Percentiles rank a stretch among this genome's conserved stretches.
Evolutionary conservation across 2,113 vertebrate species (phyloP).

Genomic region (Heteronetta atricapilla): DNA sequence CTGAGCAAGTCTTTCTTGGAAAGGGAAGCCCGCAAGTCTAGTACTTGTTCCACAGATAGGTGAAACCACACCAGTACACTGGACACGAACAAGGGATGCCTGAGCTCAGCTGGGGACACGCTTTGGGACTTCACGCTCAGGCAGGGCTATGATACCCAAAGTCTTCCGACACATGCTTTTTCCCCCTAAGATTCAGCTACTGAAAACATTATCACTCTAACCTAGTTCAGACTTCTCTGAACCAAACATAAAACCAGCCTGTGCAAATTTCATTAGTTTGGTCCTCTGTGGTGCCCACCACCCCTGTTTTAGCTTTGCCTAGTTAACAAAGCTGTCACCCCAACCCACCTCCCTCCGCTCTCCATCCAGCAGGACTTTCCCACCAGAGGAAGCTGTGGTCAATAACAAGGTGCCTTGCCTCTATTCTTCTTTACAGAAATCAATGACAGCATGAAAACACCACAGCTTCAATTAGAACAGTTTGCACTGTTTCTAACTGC

Average conservation of each 20-base stretch:
- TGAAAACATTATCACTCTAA: neutral
- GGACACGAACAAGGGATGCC: neutral
- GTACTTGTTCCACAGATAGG: accelerated
- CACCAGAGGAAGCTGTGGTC: neutral
- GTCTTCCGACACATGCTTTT: neutral
- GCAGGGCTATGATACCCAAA: neutral
- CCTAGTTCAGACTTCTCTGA: neutral
- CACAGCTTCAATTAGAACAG: neutral
- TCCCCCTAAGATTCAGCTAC: neutral
- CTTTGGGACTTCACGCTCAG: neutral
- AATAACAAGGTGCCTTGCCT: neutral
- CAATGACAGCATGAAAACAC: neutral
- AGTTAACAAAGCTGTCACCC: neutral
- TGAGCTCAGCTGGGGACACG: accelerated
- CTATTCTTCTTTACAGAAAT: neutral
- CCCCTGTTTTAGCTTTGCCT: neutral
- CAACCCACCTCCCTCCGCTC: neutral
- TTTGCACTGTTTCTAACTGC: neutral
- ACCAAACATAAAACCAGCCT: neutral
- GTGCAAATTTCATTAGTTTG: neutral
- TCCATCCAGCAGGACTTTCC: neutral
- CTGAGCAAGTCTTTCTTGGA: neutral
- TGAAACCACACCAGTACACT: neutral
- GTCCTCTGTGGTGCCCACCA: neutral
- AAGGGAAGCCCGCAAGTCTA: neutral